Conservation (phyloP, 2,797 vertebrate genomes). For the Eidolon dupreanum region DNA sequence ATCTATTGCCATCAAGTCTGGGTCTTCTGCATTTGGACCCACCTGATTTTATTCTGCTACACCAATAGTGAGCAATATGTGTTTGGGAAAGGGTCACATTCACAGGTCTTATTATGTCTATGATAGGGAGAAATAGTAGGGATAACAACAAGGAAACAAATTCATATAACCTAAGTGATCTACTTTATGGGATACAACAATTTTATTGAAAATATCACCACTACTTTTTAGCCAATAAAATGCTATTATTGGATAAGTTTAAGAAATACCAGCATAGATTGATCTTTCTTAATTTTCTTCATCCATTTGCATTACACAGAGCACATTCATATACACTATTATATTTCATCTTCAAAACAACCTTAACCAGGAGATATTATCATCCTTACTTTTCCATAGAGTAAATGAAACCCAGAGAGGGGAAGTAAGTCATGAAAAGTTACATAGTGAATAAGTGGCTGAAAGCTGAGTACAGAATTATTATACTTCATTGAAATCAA, state of each 20-base stretch:
- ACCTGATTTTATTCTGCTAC: not conserved
- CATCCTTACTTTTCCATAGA: not conserved
- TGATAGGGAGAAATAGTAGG: not conserved
- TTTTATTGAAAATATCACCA: not conserved
- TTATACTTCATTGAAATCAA: not conserved
- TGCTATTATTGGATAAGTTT: not conserved
- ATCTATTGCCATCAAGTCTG: not conserved
- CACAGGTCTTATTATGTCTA: not conserved
- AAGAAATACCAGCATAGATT: not conserved
- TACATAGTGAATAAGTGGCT: not conserved
- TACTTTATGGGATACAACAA: not conserved
- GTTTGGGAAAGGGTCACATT: not conserved
- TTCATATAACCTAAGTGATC: not conserved
- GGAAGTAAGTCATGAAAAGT: not conserved
- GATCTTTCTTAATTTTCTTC: not conserved
- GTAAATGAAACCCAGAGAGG: not conserved
- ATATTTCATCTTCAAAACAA: slow-evolving; percentile 5
- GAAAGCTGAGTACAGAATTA: not conserved
- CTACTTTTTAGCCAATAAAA: not conserved
- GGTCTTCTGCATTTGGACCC: not conserved
- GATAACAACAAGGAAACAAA: not conserved
- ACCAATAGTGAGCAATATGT: not conserved
- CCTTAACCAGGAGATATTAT: not conserved
- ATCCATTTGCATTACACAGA: not conserved
- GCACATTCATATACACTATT: not conserved